Evolutionary conservation across 2,888 invertebrate species (phyloP).

Genomic region (Brachyptera putata): DNA sequence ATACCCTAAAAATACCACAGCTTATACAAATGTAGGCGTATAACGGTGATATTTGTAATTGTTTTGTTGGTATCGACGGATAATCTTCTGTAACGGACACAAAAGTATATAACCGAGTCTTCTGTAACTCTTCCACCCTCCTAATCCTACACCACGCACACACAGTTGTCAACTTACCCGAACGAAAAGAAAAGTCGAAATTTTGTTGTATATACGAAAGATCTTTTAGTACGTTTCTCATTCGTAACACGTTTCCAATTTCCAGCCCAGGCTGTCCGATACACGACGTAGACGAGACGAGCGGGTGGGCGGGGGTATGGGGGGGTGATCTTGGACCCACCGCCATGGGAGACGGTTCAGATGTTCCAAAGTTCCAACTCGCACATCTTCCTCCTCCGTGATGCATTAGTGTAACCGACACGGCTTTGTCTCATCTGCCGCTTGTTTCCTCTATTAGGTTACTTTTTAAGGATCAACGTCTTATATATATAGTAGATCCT

Average conservation of each 20-base stretch:
- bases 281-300: constrained; percentile 4
- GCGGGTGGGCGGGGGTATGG: constrained; percentile 1
- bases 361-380: neutral
- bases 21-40: no score
- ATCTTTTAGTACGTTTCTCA: constrained; percentile 3
- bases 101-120: no score
- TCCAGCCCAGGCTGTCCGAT: constrained; percentile 17
- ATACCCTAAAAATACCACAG: no score
- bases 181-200: neutral
- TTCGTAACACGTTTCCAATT: constrained; percentile 18
- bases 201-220: constrained; percentile 19
- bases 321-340: neutral
- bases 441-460: neutral
- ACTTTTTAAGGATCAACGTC: no score
- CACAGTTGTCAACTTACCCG: constrained; percentile 4
- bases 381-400: neutral
- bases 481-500: no score
- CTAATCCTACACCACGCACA: no score
- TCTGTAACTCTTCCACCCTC: no score
- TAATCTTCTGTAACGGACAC: no score
- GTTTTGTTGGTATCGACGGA: no score
- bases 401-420: neutral
- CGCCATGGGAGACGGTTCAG: no score
- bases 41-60: no score
- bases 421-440: neutral